phyloP scores from a whole-genome alignment of 2,113 vertebrate genomes.

The Manacus vitellinus region DNA sequence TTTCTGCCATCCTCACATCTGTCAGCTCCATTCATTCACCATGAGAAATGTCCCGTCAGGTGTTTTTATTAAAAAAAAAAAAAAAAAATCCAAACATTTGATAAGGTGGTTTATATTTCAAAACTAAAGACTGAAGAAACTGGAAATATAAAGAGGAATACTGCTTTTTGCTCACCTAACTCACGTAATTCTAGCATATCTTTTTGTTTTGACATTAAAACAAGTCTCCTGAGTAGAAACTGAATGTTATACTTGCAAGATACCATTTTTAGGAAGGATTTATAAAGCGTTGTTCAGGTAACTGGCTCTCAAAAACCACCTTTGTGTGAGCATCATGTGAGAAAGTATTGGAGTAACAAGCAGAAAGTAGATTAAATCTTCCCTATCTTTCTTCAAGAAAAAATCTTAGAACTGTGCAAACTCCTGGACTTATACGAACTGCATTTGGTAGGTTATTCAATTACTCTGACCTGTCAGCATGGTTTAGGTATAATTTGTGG shows the following conservation, averaged over 20 bases:
- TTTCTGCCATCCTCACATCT: neutral
- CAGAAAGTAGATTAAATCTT: neutral
- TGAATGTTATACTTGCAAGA: neutral
- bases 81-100: neutral
- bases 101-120: neutral
- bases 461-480: neutral
- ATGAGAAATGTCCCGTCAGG: neutral
- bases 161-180: neutral
- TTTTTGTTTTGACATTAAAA: constrained; percentile 6
- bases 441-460: neutral
- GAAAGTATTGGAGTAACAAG: neutral
- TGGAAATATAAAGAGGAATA: neutral
- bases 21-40: neutral
- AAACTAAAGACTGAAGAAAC: neutral
- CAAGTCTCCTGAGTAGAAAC: neutral
- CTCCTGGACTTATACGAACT: neutral
- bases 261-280: neutral
- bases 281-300: neutral
- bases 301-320: neutral
- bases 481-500: neutral
- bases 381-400: neutral
- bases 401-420: neutral
- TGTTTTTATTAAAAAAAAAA: neutral
- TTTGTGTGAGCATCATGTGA: neutral
- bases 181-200: neutral